Conservation (phyloP, 2,797 vertebrate genomes). For the Melanotaenia pygmaea region DNA sequence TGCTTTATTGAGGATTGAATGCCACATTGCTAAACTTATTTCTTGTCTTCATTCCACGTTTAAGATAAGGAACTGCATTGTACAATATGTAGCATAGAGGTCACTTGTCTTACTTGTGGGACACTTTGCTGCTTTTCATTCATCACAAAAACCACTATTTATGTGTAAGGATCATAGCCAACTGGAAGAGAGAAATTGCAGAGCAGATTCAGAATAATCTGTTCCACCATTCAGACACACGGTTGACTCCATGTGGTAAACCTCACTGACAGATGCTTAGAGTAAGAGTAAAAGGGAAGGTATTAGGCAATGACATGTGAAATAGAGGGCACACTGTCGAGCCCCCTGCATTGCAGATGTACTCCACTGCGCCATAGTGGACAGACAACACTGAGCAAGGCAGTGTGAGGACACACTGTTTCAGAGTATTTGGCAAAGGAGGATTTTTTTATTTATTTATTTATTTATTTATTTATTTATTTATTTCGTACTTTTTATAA, state of each 20-base stretch:
- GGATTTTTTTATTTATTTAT: conserved; percentile 2
- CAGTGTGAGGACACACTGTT: conserved; percentile 49
- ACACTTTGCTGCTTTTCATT: conserved; percentile 44
- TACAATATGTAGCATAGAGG: conserved; percentile 27
- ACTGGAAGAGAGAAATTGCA: conserved; percentile 35
- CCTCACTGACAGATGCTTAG: conserved; percentile 74
- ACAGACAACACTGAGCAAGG: conserved; percentile 59
- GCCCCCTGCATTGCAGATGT: conserved; percentile 79
- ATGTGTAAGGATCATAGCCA: conserved; percentile 48
- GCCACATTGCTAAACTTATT: neutral
- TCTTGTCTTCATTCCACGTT: conserved; percentile 5
- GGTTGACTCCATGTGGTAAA: conserved; percentile 72
- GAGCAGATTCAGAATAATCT: conserved; percentile 58
- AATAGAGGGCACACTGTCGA: conserved; percentile 78
- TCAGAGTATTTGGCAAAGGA: conserved; percentile 48
- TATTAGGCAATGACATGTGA: conserved; percentile 81
- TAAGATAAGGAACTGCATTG: conserved; percentile 13
- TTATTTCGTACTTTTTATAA: conserved; percentile 2
- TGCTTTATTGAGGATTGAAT: neutral
- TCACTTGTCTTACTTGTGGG: conserved; percentile 36
- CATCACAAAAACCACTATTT: conserved; percentile 39
- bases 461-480: no score
- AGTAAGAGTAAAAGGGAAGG: conserved; percentile 76
- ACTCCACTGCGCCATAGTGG: conserved; percentile 71
- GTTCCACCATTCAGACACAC: conserved; percentile 60